These are phyloP conservation scores for Whitmania pigra DNA, from an alignment of 1,140 invertebrate species.

Conservation along the genomic window DNA sequence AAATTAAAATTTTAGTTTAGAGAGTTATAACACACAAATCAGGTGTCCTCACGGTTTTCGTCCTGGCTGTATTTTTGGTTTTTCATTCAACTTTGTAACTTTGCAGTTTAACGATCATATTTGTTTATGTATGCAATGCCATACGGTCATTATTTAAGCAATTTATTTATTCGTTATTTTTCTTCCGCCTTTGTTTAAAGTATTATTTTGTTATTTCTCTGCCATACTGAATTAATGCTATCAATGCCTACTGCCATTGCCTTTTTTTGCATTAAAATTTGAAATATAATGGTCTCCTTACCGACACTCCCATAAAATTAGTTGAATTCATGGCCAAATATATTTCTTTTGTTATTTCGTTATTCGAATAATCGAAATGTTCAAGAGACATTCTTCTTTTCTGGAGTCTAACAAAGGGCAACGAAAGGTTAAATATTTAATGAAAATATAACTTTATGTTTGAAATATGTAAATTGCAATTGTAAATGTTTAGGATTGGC, in stretches of 20 bases:
- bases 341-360: constrained; percentile 82
- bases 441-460: constrained; percentile 10
- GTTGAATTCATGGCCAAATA: constrained; percentile 94
- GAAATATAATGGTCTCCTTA: constrained; percentile 46
- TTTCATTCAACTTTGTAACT: neutral
- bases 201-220: neutral
- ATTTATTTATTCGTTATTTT: neutral
- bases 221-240: neutral
- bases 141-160: neutral
- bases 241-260: neutral
- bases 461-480: neutral
- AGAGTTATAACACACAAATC: too few species aligned
- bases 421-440: neutral
- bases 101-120: neutral
- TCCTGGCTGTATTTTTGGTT: too few species aligned
- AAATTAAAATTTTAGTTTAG: too few species aligned
- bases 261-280: constrained; percentile 5
- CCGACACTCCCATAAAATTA: constrained; percentile 91
- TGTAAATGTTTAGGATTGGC: neutral
- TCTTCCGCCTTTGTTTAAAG: too few species aligned
- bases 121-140: neutral
- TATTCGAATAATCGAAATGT: constrained; percentile 93
- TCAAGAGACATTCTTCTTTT: constrained; percentile 69
- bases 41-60: too few species aligned
- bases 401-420: constrained; percentile 46